A percentile compares a stretch with the other conserved stretches of the same genome.
Evolutionary conservation across 2,113 vertebrate species (phyloP).

Genomic region (Pomatostomus ruficeps): DNA sequence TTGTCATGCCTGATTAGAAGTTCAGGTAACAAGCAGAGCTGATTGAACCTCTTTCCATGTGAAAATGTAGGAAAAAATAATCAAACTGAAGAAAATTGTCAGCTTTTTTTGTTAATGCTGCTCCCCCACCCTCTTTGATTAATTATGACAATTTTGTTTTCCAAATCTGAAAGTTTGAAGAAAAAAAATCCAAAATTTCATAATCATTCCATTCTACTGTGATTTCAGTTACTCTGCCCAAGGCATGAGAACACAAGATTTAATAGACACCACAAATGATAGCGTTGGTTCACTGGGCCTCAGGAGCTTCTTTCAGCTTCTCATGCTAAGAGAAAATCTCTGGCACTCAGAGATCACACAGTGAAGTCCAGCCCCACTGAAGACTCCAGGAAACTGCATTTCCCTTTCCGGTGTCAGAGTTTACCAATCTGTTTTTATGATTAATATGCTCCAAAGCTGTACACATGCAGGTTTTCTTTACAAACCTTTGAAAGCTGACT

Average conservation of each 20-base stretch:
- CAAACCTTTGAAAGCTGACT: neutral
- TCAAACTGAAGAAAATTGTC: neutral
- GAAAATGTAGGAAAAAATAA: neutral
- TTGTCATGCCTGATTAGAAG: neutral
- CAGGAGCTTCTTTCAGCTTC: neutral
- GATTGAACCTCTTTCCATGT: neutral
- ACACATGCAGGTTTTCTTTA: neutral
- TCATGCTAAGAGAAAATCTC: neutral
- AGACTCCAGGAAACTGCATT: neutral
- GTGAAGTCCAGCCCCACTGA: neutral
- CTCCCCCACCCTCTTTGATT: neutral
- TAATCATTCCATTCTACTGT: neutral
- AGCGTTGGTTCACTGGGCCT: neutral
- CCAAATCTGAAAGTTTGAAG: neutral
- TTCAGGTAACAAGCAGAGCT: neutral
- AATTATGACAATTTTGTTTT: neutral
- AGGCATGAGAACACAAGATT: neutral
- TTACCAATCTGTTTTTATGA: neutral
- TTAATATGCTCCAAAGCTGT: neutral
- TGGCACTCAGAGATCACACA: neutral
- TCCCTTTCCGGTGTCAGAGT: neutral
- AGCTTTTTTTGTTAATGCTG: neutral
- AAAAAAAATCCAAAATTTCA: neutral
- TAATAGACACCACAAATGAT: neutral
- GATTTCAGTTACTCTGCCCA: neutral